These are phyloP conservation scores for Elysia crispata DNA, from an alignment of 2,888 invertebrate species.

Conservation along the genomic window DNA sequence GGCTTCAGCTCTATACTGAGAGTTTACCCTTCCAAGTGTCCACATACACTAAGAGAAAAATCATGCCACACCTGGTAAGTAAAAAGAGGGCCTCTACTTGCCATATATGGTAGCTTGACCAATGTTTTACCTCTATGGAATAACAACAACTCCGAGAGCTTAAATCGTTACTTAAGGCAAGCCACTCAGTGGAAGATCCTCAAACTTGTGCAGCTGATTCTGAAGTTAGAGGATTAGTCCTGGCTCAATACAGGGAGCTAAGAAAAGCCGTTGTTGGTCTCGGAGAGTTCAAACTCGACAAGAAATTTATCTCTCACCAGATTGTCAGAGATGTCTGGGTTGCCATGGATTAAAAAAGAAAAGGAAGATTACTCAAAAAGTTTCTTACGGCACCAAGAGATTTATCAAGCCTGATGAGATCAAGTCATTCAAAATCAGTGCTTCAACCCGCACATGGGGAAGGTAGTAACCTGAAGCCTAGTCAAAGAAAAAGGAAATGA, in stretches of 20 bases:
- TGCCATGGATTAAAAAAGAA: constrained; percentile 6
- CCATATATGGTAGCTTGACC: constrained; percentile 9
- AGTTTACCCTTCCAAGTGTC: constrained; percentile 20
- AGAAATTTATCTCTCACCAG: constrained; percentile 20
- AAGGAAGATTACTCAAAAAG: constrained; percentile 9
- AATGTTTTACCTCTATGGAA: background rate
- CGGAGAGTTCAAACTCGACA: constrained; percentile 26
- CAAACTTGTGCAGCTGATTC: constrained; percentile 18
- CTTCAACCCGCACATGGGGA: constrained; percentile 5
- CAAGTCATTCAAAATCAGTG: constrained; percentile 17
- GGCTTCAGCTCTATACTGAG: too few species aligned
- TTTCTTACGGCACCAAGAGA: constrained; percentile 20
- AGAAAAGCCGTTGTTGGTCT: constrained; percentile 23
- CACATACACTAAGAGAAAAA: constrained; percentile 23
- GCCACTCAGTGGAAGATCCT: constrained; percentile 16
- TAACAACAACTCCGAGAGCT: constrained; percentile 19
- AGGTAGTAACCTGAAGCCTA: background rate
- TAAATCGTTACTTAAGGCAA: constrained; percentile 12
- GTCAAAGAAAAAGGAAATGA: constrained; percentile 5
- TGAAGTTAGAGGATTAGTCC: constrained; percentile 20
- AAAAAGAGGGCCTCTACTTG: constrained; percentile 15
- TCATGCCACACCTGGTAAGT: constrained; percentile 16
- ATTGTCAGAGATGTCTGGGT: constrained; percentile 14
- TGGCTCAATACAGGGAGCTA: constrained; percentile 26
- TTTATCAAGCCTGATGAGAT: constrained; percentile 9